These are phyloP conservation scores for Diachasma alloeum DNA, from an alignment of 1,140 invertebrate genomes.

Conservation along the genomic window DNA sequence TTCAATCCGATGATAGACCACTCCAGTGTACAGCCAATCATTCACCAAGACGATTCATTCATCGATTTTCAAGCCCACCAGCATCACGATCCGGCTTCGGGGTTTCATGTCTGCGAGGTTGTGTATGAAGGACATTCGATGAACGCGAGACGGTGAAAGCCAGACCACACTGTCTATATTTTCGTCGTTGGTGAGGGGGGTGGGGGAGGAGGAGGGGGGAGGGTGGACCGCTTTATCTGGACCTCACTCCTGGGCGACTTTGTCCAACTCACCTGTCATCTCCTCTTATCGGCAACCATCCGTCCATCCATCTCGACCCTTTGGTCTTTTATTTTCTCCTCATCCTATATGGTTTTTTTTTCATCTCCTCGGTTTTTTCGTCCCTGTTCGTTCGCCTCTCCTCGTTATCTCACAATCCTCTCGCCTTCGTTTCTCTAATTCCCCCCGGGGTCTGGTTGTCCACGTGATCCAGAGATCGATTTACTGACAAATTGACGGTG, in stretches of 20 bases:
- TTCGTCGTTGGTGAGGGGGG: background rate
- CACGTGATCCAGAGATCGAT: background rate
- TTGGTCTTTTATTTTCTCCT: slow-evolving; percentile 23
- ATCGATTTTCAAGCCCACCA: background rate
- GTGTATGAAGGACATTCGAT: background rate
- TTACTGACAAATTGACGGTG: slow-evolving; percentile 15
- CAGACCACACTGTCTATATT: slow-evolving; percentile 5
- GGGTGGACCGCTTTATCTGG: slow-evolving; percentile 11
- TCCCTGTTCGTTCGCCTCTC: background rate
- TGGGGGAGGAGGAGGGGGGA: background rate
- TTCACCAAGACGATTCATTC: slow-evolving; percentile 2
- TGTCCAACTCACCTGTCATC: slow-evolving; percentile 53
- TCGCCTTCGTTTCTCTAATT: slow-evolving; percentile 18
- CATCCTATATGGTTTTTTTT: background rate
- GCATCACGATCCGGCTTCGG: background rate
- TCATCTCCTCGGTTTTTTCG: slow-evolving; percentile 25
- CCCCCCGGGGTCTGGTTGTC: background rate
- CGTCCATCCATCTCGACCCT: slow-evolving; percentile 45
- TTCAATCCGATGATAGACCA: background rate
- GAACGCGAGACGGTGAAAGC: slow-evolving; percentile 6
- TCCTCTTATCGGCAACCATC: slow-evolving; percentile 51
- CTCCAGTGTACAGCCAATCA: background rate
- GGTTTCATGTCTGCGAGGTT: background rate
- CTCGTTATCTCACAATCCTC: background rate
- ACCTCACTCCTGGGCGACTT: slow-evolving; percentile 12